phyloP scores from a whole-genome alignment of 2,888 invertebrate genomes.

The Tipula vernalis region DNA sequence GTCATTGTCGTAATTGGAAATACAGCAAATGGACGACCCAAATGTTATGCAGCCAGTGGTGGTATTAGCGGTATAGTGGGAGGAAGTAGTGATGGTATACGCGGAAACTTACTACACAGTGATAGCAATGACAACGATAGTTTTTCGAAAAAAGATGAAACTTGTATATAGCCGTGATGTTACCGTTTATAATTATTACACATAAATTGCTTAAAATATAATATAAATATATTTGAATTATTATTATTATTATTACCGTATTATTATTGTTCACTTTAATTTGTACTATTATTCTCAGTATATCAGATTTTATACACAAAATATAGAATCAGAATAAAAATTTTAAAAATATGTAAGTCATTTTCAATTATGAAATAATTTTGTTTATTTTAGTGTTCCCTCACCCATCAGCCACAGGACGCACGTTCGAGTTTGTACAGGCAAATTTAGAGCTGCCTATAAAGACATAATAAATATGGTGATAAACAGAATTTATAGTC shows the following conservation, averaged over 20 bases:
- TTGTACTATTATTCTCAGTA: neutral
- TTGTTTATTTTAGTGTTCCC: too few relatives aligned
- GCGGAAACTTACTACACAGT: conserved; percentile 17
- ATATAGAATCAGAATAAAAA: neutral
- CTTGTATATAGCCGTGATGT: conserved; percentile 23
- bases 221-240: neutral
- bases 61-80: neutral
- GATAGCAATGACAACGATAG: conserved; percentile 26
- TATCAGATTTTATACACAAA: neutral
- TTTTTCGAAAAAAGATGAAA: conserved; percentile 26
- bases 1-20: conserved; percentile 31
- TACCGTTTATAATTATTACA: neutral
- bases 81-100: neutral
- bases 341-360: neutral
- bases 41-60: conserved; percentile 16
- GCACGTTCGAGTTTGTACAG: too few relatives aligned
- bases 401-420: too few relatives aligned
- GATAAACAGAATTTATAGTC: neutral
- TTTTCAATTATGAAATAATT: neutral
- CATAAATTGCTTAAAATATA: neutral
- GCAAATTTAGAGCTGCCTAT: too few relatives aligned
- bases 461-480: too few relatives aligned
- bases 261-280: neutral
- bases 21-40: conserved; percentile 25
- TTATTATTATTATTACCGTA: neutral